Percentiles rank a stretch among this genome's conserved stretches.
Conservation (phyloP, 2,797 vertebrate genomes). For the Rhodeus uyekii region DNA sequence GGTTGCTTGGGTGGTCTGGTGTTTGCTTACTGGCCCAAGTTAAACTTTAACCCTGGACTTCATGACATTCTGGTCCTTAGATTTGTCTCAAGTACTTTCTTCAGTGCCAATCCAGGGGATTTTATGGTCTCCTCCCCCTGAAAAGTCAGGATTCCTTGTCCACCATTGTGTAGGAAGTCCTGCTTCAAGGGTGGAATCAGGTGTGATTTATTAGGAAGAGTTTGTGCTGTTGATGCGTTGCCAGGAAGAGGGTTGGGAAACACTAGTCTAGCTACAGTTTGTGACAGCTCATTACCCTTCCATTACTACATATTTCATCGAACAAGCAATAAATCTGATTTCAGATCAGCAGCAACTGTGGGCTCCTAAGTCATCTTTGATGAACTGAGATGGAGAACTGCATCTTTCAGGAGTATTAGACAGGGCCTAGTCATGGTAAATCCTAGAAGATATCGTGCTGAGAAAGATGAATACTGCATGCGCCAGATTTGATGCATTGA, state of each 20-base stretch:
- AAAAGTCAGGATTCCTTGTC: background rate
- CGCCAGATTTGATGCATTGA: background rate
- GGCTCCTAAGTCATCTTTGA: background rate
- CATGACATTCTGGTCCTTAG: background rate
- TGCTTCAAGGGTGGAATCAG: background rate
- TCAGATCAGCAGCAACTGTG: background rate
- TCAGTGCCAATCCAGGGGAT: background rate
- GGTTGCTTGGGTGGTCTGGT: background rate
- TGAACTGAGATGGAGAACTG: constrained; percentile 3
- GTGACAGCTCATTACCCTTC: background rate
- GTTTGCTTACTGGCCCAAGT: background rate
- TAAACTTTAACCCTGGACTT: background rate
- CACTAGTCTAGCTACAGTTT: background rate
- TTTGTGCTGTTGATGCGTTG: background rate
- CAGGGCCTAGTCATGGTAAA: background rate
- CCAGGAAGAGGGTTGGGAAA: background rate
- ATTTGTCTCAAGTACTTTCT: background rate
- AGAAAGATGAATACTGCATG: background rate
- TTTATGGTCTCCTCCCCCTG: background rate
- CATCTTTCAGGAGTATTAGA: background rate
- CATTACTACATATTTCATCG: background rate
- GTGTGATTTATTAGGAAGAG: background rate
- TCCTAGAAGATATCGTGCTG: background rate
- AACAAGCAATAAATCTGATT: constrained; percentile 5
- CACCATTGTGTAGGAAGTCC: background rate